A percentile compares a stretch with the other conserved stretches of the same genome.
phyloP scores from a whole-genome alignment of 2,888 invertebrate genomes.

The Achlya flavicornis region DNA sequence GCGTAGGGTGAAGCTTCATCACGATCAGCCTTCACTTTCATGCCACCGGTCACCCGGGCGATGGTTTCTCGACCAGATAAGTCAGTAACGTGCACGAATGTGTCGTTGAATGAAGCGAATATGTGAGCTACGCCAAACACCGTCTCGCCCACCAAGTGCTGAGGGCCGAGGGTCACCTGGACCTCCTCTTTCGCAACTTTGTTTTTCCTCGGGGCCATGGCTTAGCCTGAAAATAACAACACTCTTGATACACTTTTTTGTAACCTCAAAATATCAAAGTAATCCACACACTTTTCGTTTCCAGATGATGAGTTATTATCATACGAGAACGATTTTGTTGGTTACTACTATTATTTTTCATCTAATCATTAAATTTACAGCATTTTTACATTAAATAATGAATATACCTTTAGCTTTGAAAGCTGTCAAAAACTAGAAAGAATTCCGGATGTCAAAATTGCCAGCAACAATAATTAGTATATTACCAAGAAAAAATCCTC shows the following conservation, averaged over 20 bases:
- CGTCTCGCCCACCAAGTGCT: constrained; percentile 98
- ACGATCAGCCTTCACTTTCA: constrained; percentile 99
- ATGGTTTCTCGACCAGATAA: constrained; percentile 98
- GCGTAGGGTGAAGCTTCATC: constrained; percentile 99
- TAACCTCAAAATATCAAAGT: constrained; percentile 71
- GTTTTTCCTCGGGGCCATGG: constrained; percentile 98
- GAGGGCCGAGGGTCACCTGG: constrained; percentile 97
- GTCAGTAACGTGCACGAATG: constrained; percentile 99
- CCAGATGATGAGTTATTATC: constrained; percentile 25
- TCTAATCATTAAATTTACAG: constrained; percentile 33
- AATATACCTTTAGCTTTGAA: constrained; percentile 76
- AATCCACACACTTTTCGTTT: constrained; percentile 54
- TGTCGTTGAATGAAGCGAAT: constrained; percentile 99
- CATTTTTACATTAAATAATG: constrained; percentile 49
- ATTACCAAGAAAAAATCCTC: neutral
- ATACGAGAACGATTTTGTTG: constrained; percentile 25
- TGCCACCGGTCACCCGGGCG: constrained; percentile 97
- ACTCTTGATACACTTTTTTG: constrained; percentile 64
- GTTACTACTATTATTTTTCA: constrained; percentile 48
- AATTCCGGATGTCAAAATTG: constrained; percentile 36
- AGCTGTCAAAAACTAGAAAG: constrained; percentile 81
- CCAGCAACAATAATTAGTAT: constrained; percentile 19
- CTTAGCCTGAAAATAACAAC: constrained; percentile 79
- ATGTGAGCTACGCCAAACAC: constrained; percentile 99
- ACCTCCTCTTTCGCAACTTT: constrained; percentile 98